These are phyloP conservation scores for Periophthalmodon schlosseri DNA, from an alignment of 2,113 vertebrate species.

Conservation along the genomic window DNA sequence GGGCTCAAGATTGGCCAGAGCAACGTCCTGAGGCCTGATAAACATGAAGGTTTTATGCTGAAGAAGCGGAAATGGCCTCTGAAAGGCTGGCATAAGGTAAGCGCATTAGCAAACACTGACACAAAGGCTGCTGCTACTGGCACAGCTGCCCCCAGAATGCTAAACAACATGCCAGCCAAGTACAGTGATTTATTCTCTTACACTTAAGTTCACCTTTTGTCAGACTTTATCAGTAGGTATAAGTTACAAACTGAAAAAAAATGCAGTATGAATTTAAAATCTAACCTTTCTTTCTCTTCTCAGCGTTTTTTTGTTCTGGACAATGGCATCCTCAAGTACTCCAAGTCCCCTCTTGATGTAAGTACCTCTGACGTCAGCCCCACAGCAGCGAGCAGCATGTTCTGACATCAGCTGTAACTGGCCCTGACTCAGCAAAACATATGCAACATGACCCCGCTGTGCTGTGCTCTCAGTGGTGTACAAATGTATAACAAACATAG, in stretches of 20 bases:
- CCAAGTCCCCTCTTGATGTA: slow-evolving; percentile 97
- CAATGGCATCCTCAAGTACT: slow-evolving; percentile 98
- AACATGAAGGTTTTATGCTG: slow-evolving; percentile 98
- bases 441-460: slow-evolving; percentile 13
- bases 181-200: not conserved
- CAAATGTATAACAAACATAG: not conserved
- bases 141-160: slow-evolving; percentile 7
- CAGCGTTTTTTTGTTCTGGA: slow-evolving; percentile 98
- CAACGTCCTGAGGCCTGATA: slow-evolving; percentile 95
- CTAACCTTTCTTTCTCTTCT: slow-evolving; percentile 47
- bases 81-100: slow-evolving; percentile 99
- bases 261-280: slow-evolving; percentile 1
- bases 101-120: slow-evolving; percentile 15
- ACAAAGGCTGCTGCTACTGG: slow-evolving; percentile 22
- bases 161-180: slow-evolving; percentile 12
- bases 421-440: slow-evolving; percentile 65
- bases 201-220: not conserved
- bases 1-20: slow-evolving; percentile 97
- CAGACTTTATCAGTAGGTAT: not conserved
- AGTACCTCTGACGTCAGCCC: slow-evolving; percentile 77
- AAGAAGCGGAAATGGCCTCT: slow-evolving; percentile 99
- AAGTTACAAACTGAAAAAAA: not conserved
- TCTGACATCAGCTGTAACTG: slow-evolving; percentile 33
- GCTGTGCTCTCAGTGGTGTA: not conserved
- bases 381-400: slow-evolving; percentile 36